phyloP scores from a whole-genome alignment of 2,113 vertebrate genomes.

The Archilochus colubris region DNA sequence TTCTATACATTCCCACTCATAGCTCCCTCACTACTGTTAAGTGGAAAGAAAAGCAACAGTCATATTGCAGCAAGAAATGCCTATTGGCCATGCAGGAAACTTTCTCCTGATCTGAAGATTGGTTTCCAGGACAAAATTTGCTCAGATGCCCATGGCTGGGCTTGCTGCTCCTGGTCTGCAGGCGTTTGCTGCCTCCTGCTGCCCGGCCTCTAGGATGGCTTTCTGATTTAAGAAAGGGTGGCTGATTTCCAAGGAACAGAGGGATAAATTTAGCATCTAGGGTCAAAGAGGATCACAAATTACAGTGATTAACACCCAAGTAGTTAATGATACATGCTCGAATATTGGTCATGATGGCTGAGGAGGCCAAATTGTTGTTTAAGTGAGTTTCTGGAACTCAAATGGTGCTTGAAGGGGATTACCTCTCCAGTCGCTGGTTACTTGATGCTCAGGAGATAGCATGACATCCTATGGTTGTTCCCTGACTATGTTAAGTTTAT shows the following conservation, averaged over 20 bases:
- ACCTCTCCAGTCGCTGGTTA: not conserved
- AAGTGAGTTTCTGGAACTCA: not conserved
- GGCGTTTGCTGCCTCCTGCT: not conserved
- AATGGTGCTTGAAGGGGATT: not conserved
- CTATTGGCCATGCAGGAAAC: fast-evolving
- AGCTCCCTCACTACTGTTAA: not conserved
- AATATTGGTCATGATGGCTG: not conserved
- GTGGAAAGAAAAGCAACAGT: not conserved
- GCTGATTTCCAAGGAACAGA: not conserved
- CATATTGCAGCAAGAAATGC: fast-evolving
- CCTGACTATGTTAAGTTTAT: not conserved
- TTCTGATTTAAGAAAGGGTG: not conserved
- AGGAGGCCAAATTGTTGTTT: not conserved
- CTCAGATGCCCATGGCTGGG: not conserved
- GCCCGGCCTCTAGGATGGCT: not conserved
- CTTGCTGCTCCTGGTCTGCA: fast-evolving
- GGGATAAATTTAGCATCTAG: not conserved
- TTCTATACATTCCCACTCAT: not conserved
- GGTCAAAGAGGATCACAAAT: not conserved
- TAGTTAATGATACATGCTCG: fast-evolving
- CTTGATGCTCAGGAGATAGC: not conserved
- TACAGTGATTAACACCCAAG: not conserved
- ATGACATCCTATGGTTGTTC: not conserved
- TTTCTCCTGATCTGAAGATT: fast-evolving
- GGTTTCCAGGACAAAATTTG: not conserved